Percentiles rank a stretch among this genome's conserved stretches.
These are phyloP conservation scores for Astreopora myriophthalma DNA, from an alignment of 64 coral and sea anemone genomes.

Conservation along the genomic window DNA sequence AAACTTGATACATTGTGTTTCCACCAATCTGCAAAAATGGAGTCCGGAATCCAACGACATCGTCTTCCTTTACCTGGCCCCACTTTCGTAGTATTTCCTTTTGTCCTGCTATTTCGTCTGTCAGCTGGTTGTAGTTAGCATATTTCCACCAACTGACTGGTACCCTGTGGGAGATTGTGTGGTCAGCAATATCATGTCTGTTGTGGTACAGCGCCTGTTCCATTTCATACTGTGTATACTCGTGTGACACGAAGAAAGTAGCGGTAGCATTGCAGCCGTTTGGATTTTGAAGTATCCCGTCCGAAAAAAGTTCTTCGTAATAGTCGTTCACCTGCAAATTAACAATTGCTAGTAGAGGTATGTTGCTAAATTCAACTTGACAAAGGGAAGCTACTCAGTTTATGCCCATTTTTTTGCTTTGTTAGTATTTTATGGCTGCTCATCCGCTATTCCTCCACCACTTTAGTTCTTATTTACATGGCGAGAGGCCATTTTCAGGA, in stretches of 20 bases:
- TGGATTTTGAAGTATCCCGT: constrained; percentile 77
- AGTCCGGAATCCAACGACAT: constrained; percentile 82
- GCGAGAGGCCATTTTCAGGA: too few relatives aligned
- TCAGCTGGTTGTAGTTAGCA: constrained; percentile 68
- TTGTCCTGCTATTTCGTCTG: constrained; percentile 84
- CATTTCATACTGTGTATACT: constrained; percentile 94
- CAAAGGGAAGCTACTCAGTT: too few relatives aligned
- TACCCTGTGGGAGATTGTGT: constrained; percentile 72
- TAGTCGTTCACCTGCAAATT: background rate
- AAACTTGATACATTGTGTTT: constrained; percentile 77
- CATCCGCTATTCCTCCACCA: too few relatives aligned
- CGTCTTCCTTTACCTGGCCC: constrained; percentile 62
- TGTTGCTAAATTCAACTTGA: too few relatives aligned
- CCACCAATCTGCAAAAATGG: constrained; percentile 89
- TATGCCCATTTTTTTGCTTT: too few relatives aligned
- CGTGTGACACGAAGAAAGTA: constrained; percentile 94
- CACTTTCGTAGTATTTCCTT: constrained; percentile 84
- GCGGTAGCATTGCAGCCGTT: constrained; percentile 77
- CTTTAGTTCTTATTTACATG: too few relatives aligned
- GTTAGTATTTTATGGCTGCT: too few relatives aligned
- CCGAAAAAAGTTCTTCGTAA: constrained; percentile 53
- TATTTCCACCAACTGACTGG: constrained; percentile 85
- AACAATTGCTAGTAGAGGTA: background rate
- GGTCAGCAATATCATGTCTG: constrained; percentile 91
- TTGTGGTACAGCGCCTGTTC: constrained; percentile 80